phyloP scores from a whole-genome alignment of 2,797 vertebrate species.

The Rhyacichthys aspro region DNA sequence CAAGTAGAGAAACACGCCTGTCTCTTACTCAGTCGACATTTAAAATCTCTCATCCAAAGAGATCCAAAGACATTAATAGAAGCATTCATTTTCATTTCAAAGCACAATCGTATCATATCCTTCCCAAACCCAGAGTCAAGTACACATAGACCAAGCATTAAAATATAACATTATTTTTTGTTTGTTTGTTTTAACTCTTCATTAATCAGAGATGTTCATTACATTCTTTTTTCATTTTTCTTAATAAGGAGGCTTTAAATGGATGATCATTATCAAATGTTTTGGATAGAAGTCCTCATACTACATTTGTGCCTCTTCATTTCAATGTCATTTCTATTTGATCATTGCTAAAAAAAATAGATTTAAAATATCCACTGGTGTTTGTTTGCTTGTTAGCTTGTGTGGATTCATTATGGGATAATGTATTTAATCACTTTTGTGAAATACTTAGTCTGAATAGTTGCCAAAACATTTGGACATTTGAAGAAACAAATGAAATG shows the following conservation, averaged over 20 bases:
- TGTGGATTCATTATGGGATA: not conserved
- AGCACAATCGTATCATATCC: constrained; percentile 25
- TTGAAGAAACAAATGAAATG: constrained; percentile 6
- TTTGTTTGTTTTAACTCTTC: not conserved
- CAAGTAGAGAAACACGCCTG: constrained; percentile 53
- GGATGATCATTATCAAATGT: no score
- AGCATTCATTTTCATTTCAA: constrained; percentile 37
- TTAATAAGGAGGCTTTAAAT: no score
- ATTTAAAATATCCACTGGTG: not conserved
- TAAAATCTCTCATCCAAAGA: constrained; percentile 31
- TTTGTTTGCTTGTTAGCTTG: not conserved
- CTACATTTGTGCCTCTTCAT: no score
- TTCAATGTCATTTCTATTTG: no score
- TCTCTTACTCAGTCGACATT: constrained; percentile 41
- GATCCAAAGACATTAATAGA: constrained; percentile 1
- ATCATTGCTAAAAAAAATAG: not conserved
- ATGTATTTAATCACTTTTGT: not conserved
- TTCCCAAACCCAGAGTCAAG: constrained; percentile 2
- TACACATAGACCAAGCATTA: not conserved
- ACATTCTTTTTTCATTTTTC: no score
- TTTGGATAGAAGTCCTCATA: no score
- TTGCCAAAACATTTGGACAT: constrained; percentile 7
- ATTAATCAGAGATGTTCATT: not conserved
- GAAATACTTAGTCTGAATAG: not conserved
- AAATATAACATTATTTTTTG: not conserved